phyloP scores from a whole-genome alignment of 2,888 invertebrate genomes.

The Sminthurides aquaticus region DNA sequence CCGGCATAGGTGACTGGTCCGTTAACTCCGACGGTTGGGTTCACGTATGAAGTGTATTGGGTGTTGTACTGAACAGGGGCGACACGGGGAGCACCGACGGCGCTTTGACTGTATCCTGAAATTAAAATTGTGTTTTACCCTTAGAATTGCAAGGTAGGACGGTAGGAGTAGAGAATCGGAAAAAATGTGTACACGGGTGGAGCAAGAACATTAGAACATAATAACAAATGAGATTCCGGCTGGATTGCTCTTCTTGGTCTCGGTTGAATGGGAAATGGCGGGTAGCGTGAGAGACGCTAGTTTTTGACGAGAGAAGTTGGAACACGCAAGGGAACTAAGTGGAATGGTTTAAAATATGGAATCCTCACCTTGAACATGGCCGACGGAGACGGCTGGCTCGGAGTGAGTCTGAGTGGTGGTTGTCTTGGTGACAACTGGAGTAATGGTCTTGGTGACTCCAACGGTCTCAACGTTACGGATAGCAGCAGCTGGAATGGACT shows the following conservation, averaged over 20 bases:
- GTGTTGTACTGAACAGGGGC: slow-evolving; percentile 40
- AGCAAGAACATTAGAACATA: too few relatives aligned
- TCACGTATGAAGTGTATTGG: slow-evolving; percentile 35
- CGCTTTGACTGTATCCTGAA: slow-evolving; percentile 35
- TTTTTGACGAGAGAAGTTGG: too few relatives aligned
- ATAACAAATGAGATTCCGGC: too few relatives aligned
- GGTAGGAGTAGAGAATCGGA: background rate
- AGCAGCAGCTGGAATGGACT: slow-evolving; percentile 29
- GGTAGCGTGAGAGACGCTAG: too few relatives aligned
- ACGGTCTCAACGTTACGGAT: slow-evolving; percentile 37
- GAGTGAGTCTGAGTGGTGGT: slow-evolving; percentile 35
- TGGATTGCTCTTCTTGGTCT: too few relatives aligned
- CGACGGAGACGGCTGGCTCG: slow-evolving; percentile 37
- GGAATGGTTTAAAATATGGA: too few relatives aligned
- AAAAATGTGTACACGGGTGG: too few relatives aligned
- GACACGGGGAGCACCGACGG: slow-evolving; percentile 29
- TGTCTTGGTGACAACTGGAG: slow-evolving; percentile 39
- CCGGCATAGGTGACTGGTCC: slow-evolving; percentile 41
- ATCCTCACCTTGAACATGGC: slow-evolving; percentile 38
- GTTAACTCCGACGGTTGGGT: slow-evolving; percentile 42
- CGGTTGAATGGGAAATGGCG: too few relatives aligned
- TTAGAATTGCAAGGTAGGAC: background rate
- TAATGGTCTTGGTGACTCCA: slow-evolving; percentile 40
- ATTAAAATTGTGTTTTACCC: too few relatives aligned
- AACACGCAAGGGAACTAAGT: too few relatives aligned